Conservation (phyloP, 2,888 invertebrate genomes). For the Gymnosoma rotundatum region DNA sequence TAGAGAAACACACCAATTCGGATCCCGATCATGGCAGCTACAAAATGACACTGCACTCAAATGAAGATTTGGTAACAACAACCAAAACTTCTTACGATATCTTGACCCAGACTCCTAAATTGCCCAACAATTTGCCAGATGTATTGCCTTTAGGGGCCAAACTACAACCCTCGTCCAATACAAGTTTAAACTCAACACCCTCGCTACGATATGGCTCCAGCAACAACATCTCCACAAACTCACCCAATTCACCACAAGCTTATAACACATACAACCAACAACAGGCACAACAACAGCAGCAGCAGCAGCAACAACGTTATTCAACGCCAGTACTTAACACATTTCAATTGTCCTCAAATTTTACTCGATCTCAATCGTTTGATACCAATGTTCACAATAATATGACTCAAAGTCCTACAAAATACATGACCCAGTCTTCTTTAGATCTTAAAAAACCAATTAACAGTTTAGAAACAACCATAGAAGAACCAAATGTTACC, state of each 20-base stretch:
- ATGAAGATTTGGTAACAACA: slow-evolving; percentile 82
- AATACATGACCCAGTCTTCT: slow-evolving; percentile 80
- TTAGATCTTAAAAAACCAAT: slow-evolving; percentile 81
- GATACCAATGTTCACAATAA: slow-evolving; percentile 74
- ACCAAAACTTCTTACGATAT: slow-evolving; percentile 75
- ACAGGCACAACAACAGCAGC: slow-evolving; percentile 40
- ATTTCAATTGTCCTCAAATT: slow-evolving; percentile 72
- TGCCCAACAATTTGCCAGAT: slow-evolving; percentile 83
- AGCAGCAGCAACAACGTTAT: slow-evolving; percentile 73
- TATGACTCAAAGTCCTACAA: slow-evolving; percentile 77
- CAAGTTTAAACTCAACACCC: slow-evolving; percentile 72
- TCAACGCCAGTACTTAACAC: slow-evolving; percentile 78
- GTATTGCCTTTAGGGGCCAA: slow-evolving; percentile 84
- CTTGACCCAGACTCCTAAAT: slow-evolving; percentile 74
- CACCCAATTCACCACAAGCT: slow-evolving; percentile 69
- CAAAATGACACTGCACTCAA: slow-evolving; percentile 88
- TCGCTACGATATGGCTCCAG: slow-evolving; percentile 80
- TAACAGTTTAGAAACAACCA: slow-evolving; percentile 79
- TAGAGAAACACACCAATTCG: slow-evolving; percentile 85
- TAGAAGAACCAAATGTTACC: slow-evolving; percentile 75
- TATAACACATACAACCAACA: slow-evolving; percentile 49
- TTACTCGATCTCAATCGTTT: slow-evolving; percentile 80
- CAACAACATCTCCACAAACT: slow-evolving; percentile 77
- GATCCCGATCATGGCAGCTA: slow-evolving; percentile 89
- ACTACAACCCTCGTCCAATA: slow-evolving; percentile 78